Conservation (phyloP, 2,888 invertebrate genomes). For the Clanis bilineata region DNA sequence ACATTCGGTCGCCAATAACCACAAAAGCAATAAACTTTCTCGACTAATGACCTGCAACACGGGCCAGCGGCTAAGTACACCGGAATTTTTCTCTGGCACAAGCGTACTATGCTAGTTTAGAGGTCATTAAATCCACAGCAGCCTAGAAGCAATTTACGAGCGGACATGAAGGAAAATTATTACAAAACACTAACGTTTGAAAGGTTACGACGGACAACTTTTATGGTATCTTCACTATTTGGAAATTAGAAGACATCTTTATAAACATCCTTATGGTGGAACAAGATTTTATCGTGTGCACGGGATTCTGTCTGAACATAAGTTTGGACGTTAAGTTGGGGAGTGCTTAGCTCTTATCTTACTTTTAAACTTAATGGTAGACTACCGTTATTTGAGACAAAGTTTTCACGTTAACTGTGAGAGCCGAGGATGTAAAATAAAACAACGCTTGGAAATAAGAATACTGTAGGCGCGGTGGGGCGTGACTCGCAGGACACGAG, state of each 20-base stretch:
- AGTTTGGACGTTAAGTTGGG: slow-evolving; percentile 34
- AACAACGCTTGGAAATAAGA: slow-evolving; percentile 33
- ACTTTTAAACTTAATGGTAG: slow-evolving; percentile 31
- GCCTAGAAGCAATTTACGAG: slow-evolving; percentile 60
- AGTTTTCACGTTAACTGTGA: slow-evolving; percentile 31
- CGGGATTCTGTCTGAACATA: slow-evolving; percentile 29
- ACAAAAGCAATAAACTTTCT: not conserved
- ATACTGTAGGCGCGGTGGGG: slow-evolving; percentile 37
- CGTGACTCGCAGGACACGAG: slow-evolving; percentile 57
- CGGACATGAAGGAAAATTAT: slow-evolving; percentile 56
- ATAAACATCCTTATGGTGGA: slow-evolving; percentile 22
- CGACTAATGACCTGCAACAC: not conserved
- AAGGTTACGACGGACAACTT: slow-evolving; percentile 31
- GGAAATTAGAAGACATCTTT: slow-evolving; percentile 23
- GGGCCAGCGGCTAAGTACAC: not conserved
- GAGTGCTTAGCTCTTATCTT: slow-evolving; percentile 35
- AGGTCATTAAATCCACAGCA: slow-evolving; percentile 56
- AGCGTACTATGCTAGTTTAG: slow-evolving; percentile 41
- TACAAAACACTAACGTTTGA: slow-evolving; percentile 48
- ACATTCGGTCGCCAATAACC: not conserved
- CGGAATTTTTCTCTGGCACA: slow-evolving; percentile 38
- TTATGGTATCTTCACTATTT: slow-evolving; percentile 37
- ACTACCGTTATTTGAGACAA: slow-evolving; percentile 33
- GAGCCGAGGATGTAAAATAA: slow-evolving; percentile 30
- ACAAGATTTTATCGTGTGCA: slow-evolving; percentile 29